Conservation (phyloP, 2,113 vertebrate species). For the Myxocyprinus asiaticus region DNA sequence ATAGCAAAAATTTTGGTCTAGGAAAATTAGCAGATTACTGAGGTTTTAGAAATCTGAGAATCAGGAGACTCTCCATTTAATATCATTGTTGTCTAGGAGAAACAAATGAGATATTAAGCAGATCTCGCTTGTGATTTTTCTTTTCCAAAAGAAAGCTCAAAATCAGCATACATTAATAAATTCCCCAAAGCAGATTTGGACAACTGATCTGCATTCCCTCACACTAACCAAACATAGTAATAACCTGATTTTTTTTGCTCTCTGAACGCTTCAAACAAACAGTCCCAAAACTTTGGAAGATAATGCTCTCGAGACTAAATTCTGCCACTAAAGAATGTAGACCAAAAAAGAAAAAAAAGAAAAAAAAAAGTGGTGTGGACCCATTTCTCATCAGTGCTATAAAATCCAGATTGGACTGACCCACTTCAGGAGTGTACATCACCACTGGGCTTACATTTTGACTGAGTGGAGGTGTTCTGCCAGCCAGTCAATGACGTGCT, state of each 20-base stretch:
- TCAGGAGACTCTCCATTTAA: too few relatives aligned
- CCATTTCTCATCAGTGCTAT: conserved; percentile 20
- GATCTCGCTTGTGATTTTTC: too few relatives aligned
- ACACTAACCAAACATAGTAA: neutral
- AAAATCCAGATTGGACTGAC: conserved; percentile 34
- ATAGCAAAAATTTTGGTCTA: too few relatives aligned
- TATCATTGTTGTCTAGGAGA: too few relatives aligned
- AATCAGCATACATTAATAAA: neutral
- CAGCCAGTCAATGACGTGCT: conserved; percentile 53
- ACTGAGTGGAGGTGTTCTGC: conserved; percentile 54
- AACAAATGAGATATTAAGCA: too few relatives aligned
- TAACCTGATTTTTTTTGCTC: conserved; percentile 35
- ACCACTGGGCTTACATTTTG: conserved; percentile 39
- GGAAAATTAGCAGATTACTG: too few relatives aligned
- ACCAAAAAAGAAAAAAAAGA: conserved; percentile 32
- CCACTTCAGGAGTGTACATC: conserved; percentile 24
- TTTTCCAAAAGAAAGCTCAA: too few relatives aligned
- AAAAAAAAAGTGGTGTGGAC: neutral
- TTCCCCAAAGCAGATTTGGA: neutral
- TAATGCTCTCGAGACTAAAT: conserved; percentile 25
- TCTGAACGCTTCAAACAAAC: conserved; percentile 2
- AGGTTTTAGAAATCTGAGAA: too few relatives aligned
- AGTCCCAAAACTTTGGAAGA: conserved; percentile 22
- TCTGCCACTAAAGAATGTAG: conserved; percentile 29
- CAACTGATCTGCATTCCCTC: neutral